Base-by-base conservation (phyloP, 2,888 invertebrate species). In the Mythimna loreyi region DNA sequence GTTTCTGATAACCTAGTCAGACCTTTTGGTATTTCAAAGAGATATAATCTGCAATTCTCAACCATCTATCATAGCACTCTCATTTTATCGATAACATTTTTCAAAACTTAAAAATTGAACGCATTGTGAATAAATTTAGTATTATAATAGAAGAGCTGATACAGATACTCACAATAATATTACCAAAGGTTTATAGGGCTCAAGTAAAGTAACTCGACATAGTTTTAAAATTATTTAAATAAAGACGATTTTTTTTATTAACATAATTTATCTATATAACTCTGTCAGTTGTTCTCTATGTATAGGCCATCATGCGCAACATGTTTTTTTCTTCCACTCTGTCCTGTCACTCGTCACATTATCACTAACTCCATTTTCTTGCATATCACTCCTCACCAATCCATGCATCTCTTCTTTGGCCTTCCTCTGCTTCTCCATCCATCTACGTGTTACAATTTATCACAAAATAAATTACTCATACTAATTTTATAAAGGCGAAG, bases 21-120 rank as follows among this genome's bases (percentile, higher is more conserved):
- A 25, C 30, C 25, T 36, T 33, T 66, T 28, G 5, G 9, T 28
- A 67, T 67, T 33, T 36, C 19, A 65, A 65, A 53, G 36, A 25
- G 21, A 28, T 25, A 6, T 47, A 16, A 67, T 67, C 36, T 67
- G 23, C n/a, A n/a, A 66, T 23, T 52, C 23, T n/a, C 4, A 28
- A 21, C 28, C 28, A 55, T 55, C 40, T 49, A n/a, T 67, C 23
- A 67, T 4, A 11, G 36, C 19, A n/a, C 19, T 28, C 9, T 8
- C 13, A 9, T 23, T 23, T 63, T 63, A 43, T 5, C 16, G 23
- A 23, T 40, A 53, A 19, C 4, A 66, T 21, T 67, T 67, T 53
- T 36, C 21, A 11, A 33, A 25, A 5, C 19, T 4, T 30, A 3
- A 40, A 40, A 11, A n/a, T 43, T 21, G 3, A 5, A 66, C 33